Evolutionary conservation across 1,140 invertebrate species (phyloP).

Genomic region (Drosophila aff.): DNA sequence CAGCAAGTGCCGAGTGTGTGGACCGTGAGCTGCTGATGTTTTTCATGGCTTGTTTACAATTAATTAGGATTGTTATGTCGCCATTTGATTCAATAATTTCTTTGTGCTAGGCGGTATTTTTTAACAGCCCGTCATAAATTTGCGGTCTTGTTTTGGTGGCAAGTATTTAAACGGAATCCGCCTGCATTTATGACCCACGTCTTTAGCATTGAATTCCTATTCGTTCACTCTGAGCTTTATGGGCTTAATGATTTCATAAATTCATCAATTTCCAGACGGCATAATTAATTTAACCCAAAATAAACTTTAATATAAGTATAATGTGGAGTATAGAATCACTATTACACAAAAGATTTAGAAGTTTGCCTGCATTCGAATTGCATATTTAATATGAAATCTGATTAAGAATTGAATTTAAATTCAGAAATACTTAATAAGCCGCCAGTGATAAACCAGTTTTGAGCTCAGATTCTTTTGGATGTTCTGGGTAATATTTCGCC

Average conservation of each 20-base stretch:
- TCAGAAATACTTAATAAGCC: slow-evolving; percentile 12
- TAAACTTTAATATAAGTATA: background rate
- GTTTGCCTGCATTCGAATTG: background rate
- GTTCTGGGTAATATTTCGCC: slow-evolving; percentile 19
- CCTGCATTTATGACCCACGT: slow-evolving; percentile 31
- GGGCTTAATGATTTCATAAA: slow-evolving; percentile 22
- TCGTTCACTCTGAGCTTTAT: slow-evolving; percentile 1
- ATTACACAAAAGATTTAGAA: background rate
- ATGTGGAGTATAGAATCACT: background rate
- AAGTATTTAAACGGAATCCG: slow-evolving; percentile 36
- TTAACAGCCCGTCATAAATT: slow-evolving; percentile 51
- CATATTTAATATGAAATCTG: slow-evolving; percentile 2
- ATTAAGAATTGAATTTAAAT: slow-evolving; percentile 15
- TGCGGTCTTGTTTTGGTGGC: slow-evolving; percentile 52
- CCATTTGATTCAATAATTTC: slow-evolving; percentile 73
- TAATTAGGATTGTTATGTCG: slow-evolving; percentile 77
- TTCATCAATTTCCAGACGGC: slow-evolving; percentile 7
- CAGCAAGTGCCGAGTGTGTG: slow-evolving; percentile 35
- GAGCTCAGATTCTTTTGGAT: background rate
- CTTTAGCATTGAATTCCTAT: slow-evolving; percentile 16
- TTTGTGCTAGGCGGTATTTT: slow-evolving; percentile 52
- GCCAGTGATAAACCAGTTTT: slow-evolving; percentile 11
- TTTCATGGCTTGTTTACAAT: slow-evolving; percentile 81
- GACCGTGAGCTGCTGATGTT: slow-evolving; percentile 48
- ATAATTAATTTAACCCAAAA: background rate